Conservation (phyloP, 2,888 invertebrate species). For the Drosophila kanekoi region DNA sequence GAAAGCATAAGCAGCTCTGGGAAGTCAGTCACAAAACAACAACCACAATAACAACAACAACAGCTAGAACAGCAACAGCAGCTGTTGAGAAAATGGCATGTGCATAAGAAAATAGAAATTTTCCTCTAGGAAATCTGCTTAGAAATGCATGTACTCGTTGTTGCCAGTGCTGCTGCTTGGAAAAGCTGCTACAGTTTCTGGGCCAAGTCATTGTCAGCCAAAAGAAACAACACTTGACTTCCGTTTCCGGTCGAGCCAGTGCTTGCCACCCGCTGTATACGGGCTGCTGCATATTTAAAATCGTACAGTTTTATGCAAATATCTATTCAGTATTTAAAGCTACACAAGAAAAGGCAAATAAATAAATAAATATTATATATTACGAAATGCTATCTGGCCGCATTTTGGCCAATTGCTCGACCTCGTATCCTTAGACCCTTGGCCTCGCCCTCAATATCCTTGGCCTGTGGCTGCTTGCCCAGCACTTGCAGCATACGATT, state of each 20-base stretch:
- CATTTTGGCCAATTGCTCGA: conserved; percentile 21
- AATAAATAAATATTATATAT: conserved; percentile 62
- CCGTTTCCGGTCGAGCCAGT: conserved; percentile 65
- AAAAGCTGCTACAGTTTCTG: conserved; percentile 64
- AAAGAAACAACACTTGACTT: conserved; percentile 64
- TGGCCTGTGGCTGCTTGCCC: conserved; percentile 53
- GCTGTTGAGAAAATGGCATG: conserved; percentile 69
- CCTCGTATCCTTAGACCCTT: conserved; percentile 18
- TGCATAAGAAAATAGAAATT: conserved; percentile 72
- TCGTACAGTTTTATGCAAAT: conserved; percentile 57
- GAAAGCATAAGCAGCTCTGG: conserved; percentile 62
- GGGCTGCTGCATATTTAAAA: conserved; percentile 57
- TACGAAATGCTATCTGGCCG: conserved; percentile 7
- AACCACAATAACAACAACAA: conserved; percentile 24
- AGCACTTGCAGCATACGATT: conserved; percentile 81
- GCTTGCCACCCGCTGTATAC: conserved; percentile 39
- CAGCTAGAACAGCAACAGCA: conserved; percentile 35
- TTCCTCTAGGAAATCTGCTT: conserved; percentile 75
- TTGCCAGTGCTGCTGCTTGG: conserved; percentile 34
- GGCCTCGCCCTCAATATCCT: conserved; percentile 26
- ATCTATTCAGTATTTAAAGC: conserved; percentile 61
- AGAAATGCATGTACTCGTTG: conserved; percentile 59
- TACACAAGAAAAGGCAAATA: conserved; percentile 48
- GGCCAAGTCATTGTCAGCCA: conserved; percentile 54
- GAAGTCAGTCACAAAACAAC: conserved; percentile 42